phyloP scores from a whole-genome alignment of 2,888 invertebrate genomes.

The Sipunculus nudus region DNA sequence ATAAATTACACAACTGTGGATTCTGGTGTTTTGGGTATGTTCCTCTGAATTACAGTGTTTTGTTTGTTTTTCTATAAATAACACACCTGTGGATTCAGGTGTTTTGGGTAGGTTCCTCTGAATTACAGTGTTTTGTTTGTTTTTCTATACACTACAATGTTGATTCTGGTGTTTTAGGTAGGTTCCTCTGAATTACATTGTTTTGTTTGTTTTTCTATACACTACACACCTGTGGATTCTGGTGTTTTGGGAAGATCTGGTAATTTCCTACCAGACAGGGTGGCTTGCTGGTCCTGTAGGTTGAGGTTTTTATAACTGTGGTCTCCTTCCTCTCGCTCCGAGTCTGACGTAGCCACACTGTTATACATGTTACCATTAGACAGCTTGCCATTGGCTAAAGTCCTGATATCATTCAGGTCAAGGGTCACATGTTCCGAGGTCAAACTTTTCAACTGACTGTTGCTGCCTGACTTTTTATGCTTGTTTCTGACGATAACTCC shows the following conservation, averaged over 20 bases:
- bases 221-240: conserved; percentile 37
- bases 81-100: too few species aligned
- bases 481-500: conserved; percentile 73
- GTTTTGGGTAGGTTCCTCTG: too few species aligned
- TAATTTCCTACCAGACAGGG: conserved; percentile 57
- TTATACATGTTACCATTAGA: conserved; percentile 67
- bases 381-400: conserved; percentile 50
- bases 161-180: too few species aligned
- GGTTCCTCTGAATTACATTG: too few species aligned
- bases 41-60: too few species aligned
- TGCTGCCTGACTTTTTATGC: conserved; percentile 43
- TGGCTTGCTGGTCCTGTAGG: conserved; percentile 6
- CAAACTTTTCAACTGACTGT: background rate
- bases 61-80: too few species aligned
- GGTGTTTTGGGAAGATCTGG: conserved; percentile 59
- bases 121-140: too few species aligned
- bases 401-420: background rate
- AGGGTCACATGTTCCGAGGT: background rate
- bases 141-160: too few species aligned
- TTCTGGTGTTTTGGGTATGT: too few species aligned
- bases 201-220: too few species aligned
- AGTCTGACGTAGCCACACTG: conserved; percentile 63
- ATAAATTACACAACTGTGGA: too few species aligned
- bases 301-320: too few species aligned
- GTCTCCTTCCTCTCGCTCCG: conserved; percentile 52